phyloP scores from a whole-genome alignment of 2,797 vertebrate species.

The Margarornis squamiger region DNA sequence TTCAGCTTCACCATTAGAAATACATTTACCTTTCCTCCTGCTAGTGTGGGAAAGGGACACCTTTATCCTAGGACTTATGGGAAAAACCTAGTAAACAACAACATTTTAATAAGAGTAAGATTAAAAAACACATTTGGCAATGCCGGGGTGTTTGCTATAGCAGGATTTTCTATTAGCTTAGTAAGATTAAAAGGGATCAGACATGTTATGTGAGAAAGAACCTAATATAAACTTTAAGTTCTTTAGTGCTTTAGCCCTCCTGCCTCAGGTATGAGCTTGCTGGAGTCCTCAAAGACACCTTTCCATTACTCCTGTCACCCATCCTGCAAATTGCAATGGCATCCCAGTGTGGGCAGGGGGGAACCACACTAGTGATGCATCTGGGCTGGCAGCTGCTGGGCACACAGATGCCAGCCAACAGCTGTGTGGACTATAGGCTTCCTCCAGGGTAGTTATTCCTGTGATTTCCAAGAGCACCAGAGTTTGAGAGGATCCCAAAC shows the following conservation, averaged over 20 bases:
- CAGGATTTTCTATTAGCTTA: conserved; percentile 22
- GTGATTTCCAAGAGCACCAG: background rate
- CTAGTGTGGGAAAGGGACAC: background rate
- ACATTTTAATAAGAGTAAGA: background rate
- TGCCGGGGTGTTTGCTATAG: background rate
- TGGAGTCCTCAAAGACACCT: background rate
- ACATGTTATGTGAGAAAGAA: conserved; percentile 20
- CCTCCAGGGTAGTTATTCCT: background rate
- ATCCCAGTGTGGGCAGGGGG: background rate
- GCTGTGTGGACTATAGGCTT: background rate
- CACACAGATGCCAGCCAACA: background rate
- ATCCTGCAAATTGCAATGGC: background rate
- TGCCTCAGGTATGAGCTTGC: background rate
- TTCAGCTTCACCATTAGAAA: background rate
- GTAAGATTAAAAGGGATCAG: conserved; percentile 54
- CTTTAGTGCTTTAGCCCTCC: background rate
- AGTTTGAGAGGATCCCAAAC: background rate
- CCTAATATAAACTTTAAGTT: background rate
- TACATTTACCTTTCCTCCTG: background rate
- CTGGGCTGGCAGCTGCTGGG: background rate
- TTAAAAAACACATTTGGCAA: conserved; percentile 20
- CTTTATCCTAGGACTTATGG: background rate
- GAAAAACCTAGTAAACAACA: background rate
- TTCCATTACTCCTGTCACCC: background rate
- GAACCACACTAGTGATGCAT: background rate